Evolutionary conservation across 2,113 vertebrate genomes (phyloP), one percentile per base, ranked within the genome.

Genomic region (Paedocypris sp.): DNA sequence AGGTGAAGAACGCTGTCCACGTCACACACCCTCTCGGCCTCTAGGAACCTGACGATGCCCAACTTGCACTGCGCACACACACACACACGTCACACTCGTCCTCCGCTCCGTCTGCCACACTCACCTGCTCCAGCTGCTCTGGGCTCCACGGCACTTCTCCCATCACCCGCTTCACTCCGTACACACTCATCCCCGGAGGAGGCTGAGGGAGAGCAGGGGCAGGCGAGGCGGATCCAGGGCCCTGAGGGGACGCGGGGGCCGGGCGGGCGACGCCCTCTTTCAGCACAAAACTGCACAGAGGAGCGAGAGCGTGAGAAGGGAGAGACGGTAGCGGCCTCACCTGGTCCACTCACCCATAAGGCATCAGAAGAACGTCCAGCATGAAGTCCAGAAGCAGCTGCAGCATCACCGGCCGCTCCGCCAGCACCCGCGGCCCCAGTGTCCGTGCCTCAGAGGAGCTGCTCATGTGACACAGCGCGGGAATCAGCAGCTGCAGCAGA

Each of bases 401-500:
- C 67, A 95, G 91, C 38, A 90, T 97, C 87, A 94, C 95, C 85
- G 93, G 95, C 82, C 92, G 91, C 84, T 99, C 95, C 56, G 88
- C 85, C 79, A 99, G 85, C 77, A 94, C 94, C 83, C 98, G 98
- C 0, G 87, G 86, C 76, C 85, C 86, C 62, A 87, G 77, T 75
- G 77, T 96, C 65, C 88, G 78, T 51, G 82, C 78, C 79, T 93
- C 91, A 60, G 84, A 82, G 33, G 91, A 86, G 71, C 97, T 98
- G 83, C 94, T 98, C 89, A 98, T 93, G 75, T 98, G 86, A 87
- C 90, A 97, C 77, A 99, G 87, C 73, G 93, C 88, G 62, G 95
- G 93, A 78, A 99, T 97, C 85, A 99, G 86, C 81, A 99, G 87
- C 80, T 98, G 93, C 89, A 99, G 97, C 80, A 99, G 79, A 83